Evolutionary conservation across 2,113 vertebrate species (phyloP).

Genomic region (Epinephelus cyanopodus): DNA sequence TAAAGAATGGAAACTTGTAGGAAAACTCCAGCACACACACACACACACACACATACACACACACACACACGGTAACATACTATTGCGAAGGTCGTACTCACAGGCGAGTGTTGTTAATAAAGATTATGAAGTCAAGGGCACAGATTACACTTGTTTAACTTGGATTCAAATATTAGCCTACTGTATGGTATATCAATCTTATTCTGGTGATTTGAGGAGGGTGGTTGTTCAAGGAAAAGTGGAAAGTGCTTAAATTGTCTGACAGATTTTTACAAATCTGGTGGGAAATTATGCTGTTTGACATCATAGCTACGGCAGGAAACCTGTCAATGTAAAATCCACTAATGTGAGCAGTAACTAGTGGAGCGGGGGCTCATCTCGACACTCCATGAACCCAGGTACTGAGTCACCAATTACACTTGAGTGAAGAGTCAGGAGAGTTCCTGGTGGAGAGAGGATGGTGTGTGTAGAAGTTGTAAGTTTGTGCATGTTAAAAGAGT

Average conservation of each 20-base stretch:
- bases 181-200: neutral
- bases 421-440: neutral
- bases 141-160: conserved; percentile 18
- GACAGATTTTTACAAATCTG: neutral
- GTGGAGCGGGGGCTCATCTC: conserved; percentile 4
- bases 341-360: conserved; percentile 47
- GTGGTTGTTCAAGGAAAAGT: neutral
- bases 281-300: conserved; percentile 9
- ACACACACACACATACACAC: conserved; percentile 11
- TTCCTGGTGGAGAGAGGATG: neutral
- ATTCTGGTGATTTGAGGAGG: neutral
- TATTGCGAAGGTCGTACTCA: conserved; percentile 15
- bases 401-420: conserved; percentile 51
- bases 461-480: neutral
- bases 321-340: conserved; percentile 64
- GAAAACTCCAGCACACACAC: conserved; percentile 21
- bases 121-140: conserved; percentile 25
- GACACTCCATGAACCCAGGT: conserved; percentile 27
- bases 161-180: neutral
- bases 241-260: neutral
- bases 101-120: conserved; percentile 14
- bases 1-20: conserved; percentile 70
- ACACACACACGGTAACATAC: conserved; percentile 6
- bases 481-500: neutral
- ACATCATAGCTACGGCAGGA: neutral